Base-by-base conservation (phyloP, 2,888 invertebrate genomes). In the Andrena minutula region DNA sequence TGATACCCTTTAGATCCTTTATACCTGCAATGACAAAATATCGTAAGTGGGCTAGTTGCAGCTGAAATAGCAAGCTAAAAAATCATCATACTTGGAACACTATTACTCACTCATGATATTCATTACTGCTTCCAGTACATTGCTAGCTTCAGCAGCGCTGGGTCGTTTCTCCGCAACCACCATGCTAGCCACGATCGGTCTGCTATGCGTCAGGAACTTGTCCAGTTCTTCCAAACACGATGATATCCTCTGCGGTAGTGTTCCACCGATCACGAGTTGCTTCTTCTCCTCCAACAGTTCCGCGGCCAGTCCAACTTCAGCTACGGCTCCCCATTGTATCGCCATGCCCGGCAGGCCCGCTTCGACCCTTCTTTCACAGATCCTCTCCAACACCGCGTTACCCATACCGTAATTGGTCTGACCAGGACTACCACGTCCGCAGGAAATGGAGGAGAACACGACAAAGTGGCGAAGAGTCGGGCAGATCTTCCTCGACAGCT, bases 141-240 rank as follows among this genome's bases (percentile, higher is more conserved):
- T 96, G 49, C 95, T 95, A 71, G 96, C 95, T 5, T 95, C 95
- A 0, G 95, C 94, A 0, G 95, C 95, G 0, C 95, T 95, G 0
- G 95, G 94, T 85, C 95, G 95, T 94, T 98, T 98, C 92, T 98
- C 97, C 0, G 98, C 98, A 0, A 98, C 97, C 0, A 99, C 97
- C 94, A 98, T 97, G 86, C 97, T 97, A 0, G 97, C 95, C 0
- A 98, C 97, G 23, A 98, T 95, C 0, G 97, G 94, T 0, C 95
- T 93, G 2, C 94, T 91, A 6, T 91, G 93, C 82, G 96, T 96
- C 72, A 99, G 94, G 94, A 99, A 95, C 53, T 94, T 94, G 90
- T 97, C 97, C 41, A 99, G 94, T 0, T 96, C 95, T 2, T 96
- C 94, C 16, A 99, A 94, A 91, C 98, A 98, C 0, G 97, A 98